Conservation (phyloP, 2,113 vertebrate species). For the Cyphotilapia sp. region DNA sequence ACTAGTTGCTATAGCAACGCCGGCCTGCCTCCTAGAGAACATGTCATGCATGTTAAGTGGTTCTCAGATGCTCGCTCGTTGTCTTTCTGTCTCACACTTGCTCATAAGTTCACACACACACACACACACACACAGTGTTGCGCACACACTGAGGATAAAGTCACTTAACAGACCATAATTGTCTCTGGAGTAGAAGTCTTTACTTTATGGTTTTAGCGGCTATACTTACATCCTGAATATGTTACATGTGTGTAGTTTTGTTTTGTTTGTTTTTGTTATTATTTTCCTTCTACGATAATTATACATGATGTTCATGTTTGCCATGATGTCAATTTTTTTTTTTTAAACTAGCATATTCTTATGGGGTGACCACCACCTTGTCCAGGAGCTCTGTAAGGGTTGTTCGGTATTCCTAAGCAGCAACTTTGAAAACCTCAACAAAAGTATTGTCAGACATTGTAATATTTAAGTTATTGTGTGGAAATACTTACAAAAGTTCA, state of each 20-base stretch:
- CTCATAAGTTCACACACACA: conserved; percentile 3
- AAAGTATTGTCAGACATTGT: neutral
- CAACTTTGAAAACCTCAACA: neutral
- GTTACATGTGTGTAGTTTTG: neutral
- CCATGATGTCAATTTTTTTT: neutral
- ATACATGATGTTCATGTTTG: neutral
- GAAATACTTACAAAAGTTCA: neutral
- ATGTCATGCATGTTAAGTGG: conserved; percentile 69
- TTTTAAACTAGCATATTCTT: neutral
- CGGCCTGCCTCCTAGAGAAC: conserved; percentile 62
- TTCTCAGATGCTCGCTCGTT: conserved; percentile 46
- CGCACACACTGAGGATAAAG: neutral
- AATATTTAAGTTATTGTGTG: neutral
- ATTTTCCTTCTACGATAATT: neutral
- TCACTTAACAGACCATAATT: neutral
- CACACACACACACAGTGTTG: neutral
- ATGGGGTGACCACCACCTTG: neutral
- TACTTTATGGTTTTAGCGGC: neutral
- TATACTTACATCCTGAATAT: neutral
- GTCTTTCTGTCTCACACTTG: conserved; percentile 14
- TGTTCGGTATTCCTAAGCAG: neutral
- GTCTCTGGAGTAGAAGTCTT: neutral
- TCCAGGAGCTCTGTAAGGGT: neutral
- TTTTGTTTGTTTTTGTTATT: neutral
- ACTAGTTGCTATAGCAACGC: conserved; percentile 59